A percentile compares a stretch with the other conserved stretches of the same genome.
phyloP scores from a whole-genome alignment of 2,888 invertebrate genomes.

The Melanargia galathea region DNA sequence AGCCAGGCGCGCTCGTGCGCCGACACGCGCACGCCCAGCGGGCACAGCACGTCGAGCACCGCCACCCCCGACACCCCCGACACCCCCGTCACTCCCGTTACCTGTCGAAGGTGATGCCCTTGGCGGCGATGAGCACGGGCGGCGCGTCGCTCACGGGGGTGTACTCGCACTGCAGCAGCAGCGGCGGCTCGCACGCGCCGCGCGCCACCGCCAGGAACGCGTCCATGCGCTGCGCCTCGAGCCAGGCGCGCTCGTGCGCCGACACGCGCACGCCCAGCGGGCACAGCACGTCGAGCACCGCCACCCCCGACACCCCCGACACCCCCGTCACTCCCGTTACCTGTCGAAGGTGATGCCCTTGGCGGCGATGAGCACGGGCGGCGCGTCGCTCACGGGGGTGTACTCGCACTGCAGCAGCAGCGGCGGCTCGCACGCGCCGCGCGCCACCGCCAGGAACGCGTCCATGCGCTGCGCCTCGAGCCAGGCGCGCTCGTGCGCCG shows the following conservation, averaged over 20 bases:
- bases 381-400: slow-evolving; percentile 67
- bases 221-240: slow-evolving; percentile 84
- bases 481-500: slow-evolving; percentile 85
- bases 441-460: slow-evolving; percentile 85
- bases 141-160: slow-evolving; percentile 70
- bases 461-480: slow-evolving; percentile 84
- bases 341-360: slow-evolving; percentile 85
- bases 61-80: no score
- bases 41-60: slow-evolving; percentile 84
- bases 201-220: slow-evolving; percentile 85
- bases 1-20: slow-evolving; percentile 86
- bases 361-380: slow-evolving; percentile 85
- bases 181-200: slow-evolving; percentile 85
- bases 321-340: slow-evolving; percentile 41
- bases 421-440: slow-evolving; percentile 86
- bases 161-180: slow-evolving; percentile 85
- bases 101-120: slow-evolving; percentile 84
- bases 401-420: slow-evolving; percentile 85
- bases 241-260: slow-evolving; percentile 85
- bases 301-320: no score
- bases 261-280: slow-evolving; percentile 72
- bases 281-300: no score
- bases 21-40: slow-evolving; percentile 75
- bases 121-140: slow-evolving; percentile 85
- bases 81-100: slow-evolving; percentile 51